Evolutionary conservation across 2,797 vertebrate genomes (phyloP), one percentile per base, ranked within the genome.

Genomic region (Parotocinclus haroldoi): DNA sequence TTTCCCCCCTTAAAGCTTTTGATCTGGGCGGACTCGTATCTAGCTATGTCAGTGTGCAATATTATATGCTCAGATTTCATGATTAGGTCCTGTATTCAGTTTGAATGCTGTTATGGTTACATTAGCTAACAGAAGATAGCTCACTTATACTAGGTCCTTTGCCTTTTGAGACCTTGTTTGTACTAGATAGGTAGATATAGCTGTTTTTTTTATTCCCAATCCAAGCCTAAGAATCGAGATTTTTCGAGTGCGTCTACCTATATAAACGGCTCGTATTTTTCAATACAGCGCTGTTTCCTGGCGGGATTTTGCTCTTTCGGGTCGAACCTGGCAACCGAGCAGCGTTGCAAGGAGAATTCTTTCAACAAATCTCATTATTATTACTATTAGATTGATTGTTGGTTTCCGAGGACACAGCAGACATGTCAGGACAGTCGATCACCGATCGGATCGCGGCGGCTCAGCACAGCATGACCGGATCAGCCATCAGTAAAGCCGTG

Each of bases 381-480:
- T 27, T 27, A 27, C 27, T 27, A 27, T 27, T 27, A 27, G 27
- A 27, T 27, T 27, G 27, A 27, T 27, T 27, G 5, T 27, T 27
- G 27, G 27, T 27, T 27, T 27, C 27, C 2, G 48, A 14, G n/a
- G 8, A 50, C 1, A 16, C 13, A 9, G 48, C n/a, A 50, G 14
- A 50, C 42, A 95, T 95, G 94, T 95, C 94, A 77, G 94, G 94
- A 55, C 94, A 96, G 73, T 93, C 92, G 46, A 91, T 95, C 81
- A 95, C 94, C 49, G 94, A 96, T 83, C 91, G 94, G 82, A 94
- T 96, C 88, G 85, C 94, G 10, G 94, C 94, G 56, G 94, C 94
- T n/a, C 94, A 95, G 86, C 94, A 95, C 92, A 95, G 94, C 66
- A 91, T 95, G 89, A 98, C 95, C 75, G 94, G 95, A n/a, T 96